These are phyloP conservation scores for Lacerta bilineata DNA, from an alignment of 2,797 vertebrate species.

Conservation along the genomic window DNA sequence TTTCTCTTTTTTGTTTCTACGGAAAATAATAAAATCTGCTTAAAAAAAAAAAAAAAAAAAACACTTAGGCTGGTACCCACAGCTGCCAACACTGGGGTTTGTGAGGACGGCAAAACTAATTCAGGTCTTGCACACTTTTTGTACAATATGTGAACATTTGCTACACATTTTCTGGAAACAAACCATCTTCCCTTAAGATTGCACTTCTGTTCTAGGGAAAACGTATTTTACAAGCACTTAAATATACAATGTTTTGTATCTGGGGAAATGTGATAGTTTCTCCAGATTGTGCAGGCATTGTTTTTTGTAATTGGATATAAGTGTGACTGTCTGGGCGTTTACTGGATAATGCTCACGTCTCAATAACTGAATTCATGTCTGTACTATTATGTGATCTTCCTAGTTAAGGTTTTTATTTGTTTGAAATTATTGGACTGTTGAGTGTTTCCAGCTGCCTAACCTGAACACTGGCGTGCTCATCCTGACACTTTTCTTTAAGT, in stretches of 20 bases:
- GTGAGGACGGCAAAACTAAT: not conserved
- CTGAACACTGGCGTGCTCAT: not conserved
- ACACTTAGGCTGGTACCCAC: not conserved
- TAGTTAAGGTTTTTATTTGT: not conserved
- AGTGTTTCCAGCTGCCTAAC: not conserved
- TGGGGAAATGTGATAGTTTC: not conserved
- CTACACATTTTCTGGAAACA: not conserved
- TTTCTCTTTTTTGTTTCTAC: no score
- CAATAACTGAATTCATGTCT: not conserved
- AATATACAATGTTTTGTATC: not conserved
- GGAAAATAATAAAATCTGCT: no score
- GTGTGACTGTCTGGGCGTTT: not conserved
- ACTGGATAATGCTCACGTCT: not conserved
- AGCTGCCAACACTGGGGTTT: not conserved
- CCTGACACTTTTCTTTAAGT: not conserved
- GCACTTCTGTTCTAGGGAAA: not conserved
- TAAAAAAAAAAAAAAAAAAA: no score
- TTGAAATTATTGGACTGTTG: not conserved
- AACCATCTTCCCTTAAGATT: not conserved
- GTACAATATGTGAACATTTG: not conserved
- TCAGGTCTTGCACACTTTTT: not conserved
- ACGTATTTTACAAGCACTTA: not conserved
- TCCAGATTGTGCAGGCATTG: not conserved
- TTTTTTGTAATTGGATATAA: not conserved
- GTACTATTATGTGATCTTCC: not conserved